phyloP scores from a whole-genome alignment of 2,113 vertebrate genomes.

The Mesembrinibis cayennensis region DNA sequence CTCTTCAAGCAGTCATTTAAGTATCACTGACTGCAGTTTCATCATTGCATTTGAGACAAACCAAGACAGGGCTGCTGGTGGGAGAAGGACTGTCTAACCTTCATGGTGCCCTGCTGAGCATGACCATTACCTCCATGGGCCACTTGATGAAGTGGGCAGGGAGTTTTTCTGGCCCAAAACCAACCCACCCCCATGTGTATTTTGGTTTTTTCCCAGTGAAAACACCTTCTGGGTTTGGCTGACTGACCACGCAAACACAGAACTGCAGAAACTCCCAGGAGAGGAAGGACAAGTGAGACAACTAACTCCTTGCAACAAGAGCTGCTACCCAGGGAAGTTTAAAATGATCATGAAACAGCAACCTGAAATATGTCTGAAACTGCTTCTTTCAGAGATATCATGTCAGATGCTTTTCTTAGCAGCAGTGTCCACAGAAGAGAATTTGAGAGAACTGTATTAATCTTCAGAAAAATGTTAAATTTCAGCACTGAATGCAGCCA shows the following conservation, averaged over 20 bases:
- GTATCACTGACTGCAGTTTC: background rate
- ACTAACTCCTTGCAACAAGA: background rate
- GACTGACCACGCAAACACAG: background rate
- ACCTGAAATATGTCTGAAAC: background rate
- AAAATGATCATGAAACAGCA: background rate
- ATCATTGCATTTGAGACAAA: background rate
- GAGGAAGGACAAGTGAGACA: background rate
- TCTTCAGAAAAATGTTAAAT: background rate
- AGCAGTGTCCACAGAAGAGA: background rate
- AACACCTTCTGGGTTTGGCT: background rate
- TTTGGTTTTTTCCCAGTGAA: background rate
- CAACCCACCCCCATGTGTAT: background rate
- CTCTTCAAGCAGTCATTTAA: background rate
- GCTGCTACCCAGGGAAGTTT: background rate
- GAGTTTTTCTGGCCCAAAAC: background rate
- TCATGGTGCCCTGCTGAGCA: background rate
- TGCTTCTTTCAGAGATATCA: background rate
- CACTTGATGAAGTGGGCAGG: background rate
- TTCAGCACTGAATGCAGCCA: background rate
- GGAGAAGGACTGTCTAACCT: background rate
- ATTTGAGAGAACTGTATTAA: background rate
- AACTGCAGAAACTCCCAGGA: background rate
- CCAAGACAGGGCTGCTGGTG: background rate
- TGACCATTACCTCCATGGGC: accelerated
- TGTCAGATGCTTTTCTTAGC: background rate